Base-by-base conservation (phyloP, 2,888 invertebrate species). In the Geophilus truncorum region DNA sequence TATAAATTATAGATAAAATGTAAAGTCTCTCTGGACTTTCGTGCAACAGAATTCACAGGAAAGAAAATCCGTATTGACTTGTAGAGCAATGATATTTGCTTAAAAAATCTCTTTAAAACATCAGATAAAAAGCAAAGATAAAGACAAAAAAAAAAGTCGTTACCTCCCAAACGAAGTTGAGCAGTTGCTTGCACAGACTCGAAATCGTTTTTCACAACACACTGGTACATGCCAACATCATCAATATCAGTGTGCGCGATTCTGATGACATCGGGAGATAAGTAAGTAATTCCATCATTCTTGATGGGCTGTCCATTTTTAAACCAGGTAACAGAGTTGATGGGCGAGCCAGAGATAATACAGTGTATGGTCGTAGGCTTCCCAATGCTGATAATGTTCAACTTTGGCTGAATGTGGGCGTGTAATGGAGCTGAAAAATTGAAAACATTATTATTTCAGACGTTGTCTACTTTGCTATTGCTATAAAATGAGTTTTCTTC, bases 271-370 rank as follows among this genome's bases (percentile, higher is more conserved):
- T 78, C 78, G 12, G 45, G 40, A 12, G 78, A 78, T 40, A 78
- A 40, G 25, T 45, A 40, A 25, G 40, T 78, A 23, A 78, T 45
- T 45, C 78, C 36, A 36, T 36, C 51, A 36, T 10, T 78, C 23
- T 34, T 34, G 40, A 78, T 28, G 28, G 78, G 45, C 28, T 36
- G 51, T 36, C 78, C 78, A 78, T 78, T 78, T 45, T 78, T 78
- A n/a, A 78, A 78, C 78, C 78, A 78, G 28, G 78, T 78, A 30
- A 78, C 78, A 18, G 78, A 78, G 34, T 34, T 78, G 28, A 78
- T 45, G 18, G 78, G 78, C 6, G 78, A 78, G 23, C 78, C 78
- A 12, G 78, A 78, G 28, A 78, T 45, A 45, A 78, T 28, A 78
- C 78, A 78, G 51, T 78, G 78, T 23, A 78, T 34, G 10, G 78